Evolutionary conservation across 2,888 invertebrate species (phyloP), one percentile per base, ranked within the genome.

Genomic region (Parasteatoda lunata): DNA sequence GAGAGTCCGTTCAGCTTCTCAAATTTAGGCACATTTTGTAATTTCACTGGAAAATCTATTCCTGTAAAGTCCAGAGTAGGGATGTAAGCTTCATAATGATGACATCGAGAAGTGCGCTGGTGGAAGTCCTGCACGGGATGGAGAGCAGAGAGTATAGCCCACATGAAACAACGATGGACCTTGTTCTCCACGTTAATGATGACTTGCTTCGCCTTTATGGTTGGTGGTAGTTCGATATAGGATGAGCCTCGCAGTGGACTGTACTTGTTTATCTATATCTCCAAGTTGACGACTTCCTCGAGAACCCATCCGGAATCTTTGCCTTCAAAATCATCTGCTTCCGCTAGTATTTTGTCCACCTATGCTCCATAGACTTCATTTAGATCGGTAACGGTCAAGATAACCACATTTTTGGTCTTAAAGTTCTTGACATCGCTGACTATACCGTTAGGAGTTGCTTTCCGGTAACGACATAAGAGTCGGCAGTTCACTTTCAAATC

Each of bases 181-280:
- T 49, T 7, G 30, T 77, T 77, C 49, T 48, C 65, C 8, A 65
- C 49, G 9, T 65, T 76, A 1, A 76, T n/a, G 3, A 65, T 65
- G 13, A 49, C 76, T 8, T n/a, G 9, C 7, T 11, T 65, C 4
- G 4, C 13, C 3, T 48, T n/a, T 1, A 76, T 76, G 3, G 3
- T n/a, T 49, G 47, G 7, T 4, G 76, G 76, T 8, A 76, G 66
- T 13, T 76, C 76, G 3, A 76, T 15, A 13, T 11, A 65, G 4
- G 48, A n/a, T 4, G 76, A 76, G 0, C 76, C 65, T 65, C 65
- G 47, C 5, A 76, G 48, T 1, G 76, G 76, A n/a, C n/a, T n/a
- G n/a, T n/a, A n/a, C n/a, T n/a, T n/a, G n/a, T n/a, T n/a, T n/a
- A n/a, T n/a, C n/a, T n/a, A n/a, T n/a, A n/a, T n/a, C n/a, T n/a